These are phyloP conservation scores for Hydropsyche betteni DNA, from an alignment of 2,888 invertebrate species.

Conservation along the genomic window DNA sequence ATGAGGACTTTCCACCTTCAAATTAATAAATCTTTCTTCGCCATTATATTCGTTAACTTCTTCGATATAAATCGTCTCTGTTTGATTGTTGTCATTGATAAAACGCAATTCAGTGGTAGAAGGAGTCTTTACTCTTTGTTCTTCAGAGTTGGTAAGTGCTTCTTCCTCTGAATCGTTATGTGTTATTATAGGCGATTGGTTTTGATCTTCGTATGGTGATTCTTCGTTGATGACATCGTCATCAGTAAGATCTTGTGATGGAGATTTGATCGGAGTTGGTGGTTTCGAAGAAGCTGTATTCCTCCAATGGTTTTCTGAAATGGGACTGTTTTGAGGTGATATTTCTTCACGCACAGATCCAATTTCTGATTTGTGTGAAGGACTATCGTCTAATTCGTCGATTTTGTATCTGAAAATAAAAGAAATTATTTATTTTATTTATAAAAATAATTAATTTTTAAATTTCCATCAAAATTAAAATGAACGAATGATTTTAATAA, in stretches of 20 bases:
- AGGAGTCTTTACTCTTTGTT: constrained; percentile 45
- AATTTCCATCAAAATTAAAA: too few relatives aligned
- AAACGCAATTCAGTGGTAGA: constrained; percentile 44
- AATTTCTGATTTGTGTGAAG: constrained; percentile 42
- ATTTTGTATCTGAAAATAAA: constrained; percentile 48
- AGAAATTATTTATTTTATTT: too few relatives aligned
- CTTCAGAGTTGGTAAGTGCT: constrained; percentile 39
- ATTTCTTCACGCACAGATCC: constrained; percentile 20
- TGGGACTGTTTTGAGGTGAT: constrained; percentile 13
- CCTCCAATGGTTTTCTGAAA: constrained; percentile 5
- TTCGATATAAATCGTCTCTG: constrained; percentile 45
- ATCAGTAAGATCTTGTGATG: constrained; percentile 17
- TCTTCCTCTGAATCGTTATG: constrained; percentile 43
- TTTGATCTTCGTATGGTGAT: neutral
- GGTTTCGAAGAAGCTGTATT: constrained; percentile 55
- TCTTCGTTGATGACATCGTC: constrained; percentile 20
- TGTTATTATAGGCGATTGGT: constrained; percentile 19
- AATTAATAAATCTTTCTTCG: constrained; percentile 52
- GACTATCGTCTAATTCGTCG: constrained; percentile 45
- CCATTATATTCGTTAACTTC: constrained; percentile 38
- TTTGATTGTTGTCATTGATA: constrained; percentile 49
- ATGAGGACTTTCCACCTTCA: constrained; percentile 47
- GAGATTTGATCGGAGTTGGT: constrained; percentile 56
- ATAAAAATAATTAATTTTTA: too few relatives aligned
- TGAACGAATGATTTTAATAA: too few relatives aligned